Evolutionary conservation across 2,113 vertebrate species (phyloP), one percentile per base, ranked within the genome.

Genomic region (Raja brachyura): DNA sequence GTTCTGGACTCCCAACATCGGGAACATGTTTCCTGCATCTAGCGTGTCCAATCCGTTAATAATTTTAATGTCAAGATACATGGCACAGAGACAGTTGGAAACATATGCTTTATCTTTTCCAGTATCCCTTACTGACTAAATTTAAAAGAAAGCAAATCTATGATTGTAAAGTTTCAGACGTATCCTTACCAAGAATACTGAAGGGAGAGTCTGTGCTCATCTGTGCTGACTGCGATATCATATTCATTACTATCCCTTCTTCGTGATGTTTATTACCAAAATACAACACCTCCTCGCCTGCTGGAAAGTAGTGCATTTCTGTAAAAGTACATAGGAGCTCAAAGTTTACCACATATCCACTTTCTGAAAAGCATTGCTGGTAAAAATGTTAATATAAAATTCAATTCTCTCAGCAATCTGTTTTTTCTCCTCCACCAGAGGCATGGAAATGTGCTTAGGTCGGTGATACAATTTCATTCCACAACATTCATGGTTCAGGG

Each of bases 191-290:
- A 61, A 28, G 54, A n/a, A 61, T 10, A 25, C 81, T 61, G 81
- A 86, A 86, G 81, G 81, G 56, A 86, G 81, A 56, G 4, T 86
- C 81, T 61, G 56, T 86, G 56, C 81, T 61, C 54, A 86, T 61
- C 81, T 86, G 81, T n/a, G 81, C 81, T 56, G 81, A 86, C 59
- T 28, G 56, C 13, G 56, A 61, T 25, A 61, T 81, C 39, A 48
- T 54, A 16, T 81, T 48, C 78, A 25, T 81, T 54, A 20, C 28
- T 28, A 48, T 10, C 8, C 11, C 81, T 59, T 86, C 81, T 86
- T 28, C 22, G 25, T 61, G n/a, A 86, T n/a, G 25, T 59, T 61
- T 61, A 61, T 13, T 11, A n/a, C 81, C 81, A 86, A 86, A 86
- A 86, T 54, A n/a, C 81, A 86, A 56, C 25, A 61, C 54, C 22